Conservation (phyloP, 1,140 invertebrate species). For the Nasonia longicornis region DNA sequence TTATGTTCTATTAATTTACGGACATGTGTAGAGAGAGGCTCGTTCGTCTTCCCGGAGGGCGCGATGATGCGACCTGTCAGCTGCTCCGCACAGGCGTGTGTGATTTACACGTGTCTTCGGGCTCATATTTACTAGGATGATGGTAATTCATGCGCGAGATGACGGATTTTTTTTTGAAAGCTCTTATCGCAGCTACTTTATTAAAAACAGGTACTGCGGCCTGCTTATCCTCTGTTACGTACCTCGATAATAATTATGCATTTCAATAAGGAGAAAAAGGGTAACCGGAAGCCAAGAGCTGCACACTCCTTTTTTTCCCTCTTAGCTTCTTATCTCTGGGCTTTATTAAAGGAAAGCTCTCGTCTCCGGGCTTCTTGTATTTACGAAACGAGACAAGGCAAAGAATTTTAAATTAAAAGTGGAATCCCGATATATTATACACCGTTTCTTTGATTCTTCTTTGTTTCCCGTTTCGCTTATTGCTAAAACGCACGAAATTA, state of each 20-base stretch:
- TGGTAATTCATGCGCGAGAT: neutral
- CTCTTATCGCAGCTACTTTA: conserved; percentile 57
- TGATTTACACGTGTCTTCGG: neutral
- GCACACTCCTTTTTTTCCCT: neutral
- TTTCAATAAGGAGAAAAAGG: neutral
- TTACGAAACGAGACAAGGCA: neutral
- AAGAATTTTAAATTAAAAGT: conserved; percentile 20
- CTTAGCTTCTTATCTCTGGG: neutral
- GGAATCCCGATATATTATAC: neutral
- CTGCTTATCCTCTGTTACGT: conserved; percentile 18
- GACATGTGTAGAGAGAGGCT: neutral
- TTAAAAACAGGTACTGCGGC: conserved; percentile 60
- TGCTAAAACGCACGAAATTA: neutral
- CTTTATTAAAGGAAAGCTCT: conserved; percentile 31
- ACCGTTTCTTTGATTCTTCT: neutral
- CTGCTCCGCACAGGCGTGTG: neutral
- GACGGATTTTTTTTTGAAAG: too few species aligned
- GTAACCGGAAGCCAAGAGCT: neutral
- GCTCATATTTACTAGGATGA: neutral
- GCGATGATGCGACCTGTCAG: neutral
- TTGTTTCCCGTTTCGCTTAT: neutral
- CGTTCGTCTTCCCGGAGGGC: neutral
- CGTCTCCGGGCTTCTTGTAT: neutral
- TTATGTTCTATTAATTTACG: conserved; percentile 38
- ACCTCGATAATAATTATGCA: conserved; percentile 25